Percentiles rank a stretch among this genome's conserved stretches.
Evolutionary conservation across 2,888 invertebrate species (phyloP).

Genomic region (Lasioglossum malachurum): DNA sequence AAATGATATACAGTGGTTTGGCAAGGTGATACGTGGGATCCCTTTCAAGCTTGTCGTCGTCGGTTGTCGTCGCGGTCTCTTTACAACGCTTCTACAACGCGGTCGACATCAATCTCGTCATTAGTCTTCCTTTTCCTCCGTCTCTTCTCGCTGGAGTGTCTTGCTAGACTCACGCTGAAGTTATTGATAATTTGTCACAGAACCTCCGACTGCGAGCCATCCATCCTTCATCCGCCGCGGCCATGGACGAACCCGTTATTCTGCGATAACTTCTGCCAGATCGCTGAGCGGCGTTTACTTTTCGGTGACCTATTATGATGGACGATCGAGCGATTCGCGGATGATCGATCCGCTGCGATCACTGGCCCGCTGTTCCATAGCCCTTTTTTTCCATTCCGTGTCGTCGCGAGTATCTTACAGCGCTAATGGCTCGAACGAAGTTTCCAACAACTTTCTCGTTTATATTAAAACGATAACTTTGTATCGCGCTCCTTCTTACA

Average conservation of each 20-base stretch:
- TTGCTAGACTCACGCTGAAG: slow-evolving; percentile 69
- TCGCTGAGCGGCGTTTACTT: slow-evolving; percentile 45
- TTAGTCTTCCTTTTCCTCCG: slow-evolving; percentile 72
- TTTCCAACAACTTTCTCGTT: not conserved
- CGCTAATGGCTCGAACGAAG: not conserved
- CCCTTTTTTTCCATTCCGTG: not conserved
- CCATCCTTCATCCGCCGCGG: slow-evolving; percentile 73
- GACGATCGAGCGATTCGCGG: slow-evolving; percentile 49
- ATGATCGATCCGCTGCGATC: slow-evolving; percentile 32
- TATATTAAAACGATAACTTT: not conserved
- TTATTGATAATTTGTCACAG: slow-evolving; percentile 79
- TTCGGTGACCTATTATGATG: slow-evolving; percentile 50
- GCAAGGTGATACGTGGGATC: slow-evolving; percentile 53
- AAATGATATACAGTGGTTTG: slow-evolving; percentile 62
- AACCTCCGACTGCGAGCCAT: slow-evolving; percentile 68
- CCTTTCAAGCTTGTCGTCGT: slow-evolving; percentile 66
- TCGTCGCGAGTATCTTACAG: not conserved
- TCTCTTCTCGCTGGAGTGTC: slow-evolving; percentile 50
- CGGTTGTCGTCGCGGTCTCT: slow-evolving; percentile 66
- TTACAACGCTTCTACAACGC: slow-evolving; percentile 64
- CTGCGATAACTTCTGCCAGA: slow-evolving; percentile 46
- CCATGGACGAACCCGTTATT: slow-evolving; percentile 54
- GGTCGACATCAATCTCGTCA: slow-evolving; percentile 73
- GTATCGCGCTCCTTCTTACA: not conserved
- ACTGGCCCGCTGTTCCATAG: not conserved